Evolutionary conservation across 2,113 vertebrate genomes (phyloP), one percentile per base, ranked within the genome.

Genomic region (Varanus komodoensis): DNA sequence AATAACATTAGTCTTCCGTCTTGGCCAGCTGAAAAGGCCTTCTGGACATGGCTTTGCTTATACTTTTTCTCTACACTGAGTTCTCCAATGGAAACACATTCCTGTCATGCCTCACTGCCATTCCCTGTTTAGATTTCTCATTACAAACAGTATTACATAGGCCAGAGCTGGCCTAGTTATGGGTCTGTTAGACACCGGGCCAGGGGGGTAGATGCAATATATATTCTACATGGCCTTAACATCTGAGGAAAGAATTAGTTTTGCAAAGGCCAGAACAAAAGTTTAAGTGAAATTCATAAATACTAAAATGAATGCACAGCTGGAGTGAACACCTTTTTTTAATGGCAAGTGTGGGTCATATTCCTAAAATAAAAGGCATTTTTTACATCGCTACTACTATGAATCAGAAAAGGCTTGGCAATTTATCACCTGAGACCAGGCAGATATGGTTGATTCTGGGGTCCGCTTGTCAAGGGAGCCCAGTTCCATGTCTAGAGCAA

Each of bases 11-110:
- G 98, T 98, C 98, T 99, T 98, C 98, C 97, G 96, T 95, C 98
- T 96, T 94, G 98, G 98, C 97, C 97, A 96, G 98, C 97, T 97
- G 96, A 98, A 97, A 79, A 93, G 96, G 97, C 98, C 98, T 98
- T 98, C 97, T 99, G 98, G 98, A 98, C 97, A 97, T 95, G 94
- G 96, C 97, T 98, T 96, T 98, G 97, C 98, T 97, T 98, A 97
- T 96, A 96, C 97, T 97, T 98, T 98, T 98, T 97, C 97, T 96
- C 97, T 96, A 95, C 96, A 96, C 95, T 93, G 96, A 96, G 97
- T 98, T 97, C 96, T 99, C 98, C 98, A 99, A 98, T 99, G 97
- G 98, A 99, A 99, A 99, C 98, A 99, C 98, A 99, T 99, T 98
- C 98, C 97, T 98, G 98, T 98, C 98, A 99, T 99, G 99, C 98